Percentiles rank a stretch among this genome's conserved stretches.
phyloP scores from a whole-genome alignment of 2,797 vertebrate genomes.

The Lemur catta region DNA sequence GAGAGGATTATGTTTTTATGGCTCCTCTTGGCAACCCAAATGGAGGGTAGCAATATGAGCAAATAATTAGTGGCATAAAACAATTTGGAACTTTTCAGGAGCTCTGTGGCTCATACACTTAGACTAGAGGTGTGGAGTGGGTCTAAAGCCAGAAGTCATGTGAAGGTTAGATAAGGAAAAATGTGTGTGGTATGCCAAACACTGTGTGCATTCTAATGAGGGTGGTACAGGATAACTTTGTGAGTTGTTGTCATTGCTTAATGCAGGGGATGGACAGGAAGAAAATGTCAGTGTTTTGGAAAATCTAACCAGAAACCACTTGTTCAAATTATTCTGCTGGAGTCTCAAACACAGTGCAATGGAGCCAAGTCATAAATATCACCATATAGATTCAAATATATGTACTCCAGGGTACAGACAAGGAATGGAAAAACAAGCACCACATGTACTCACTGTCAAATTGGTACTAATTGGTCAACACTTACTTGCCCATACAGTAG shows the following conservation, averaged over 20 bases:
- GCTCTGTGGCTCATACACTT: not conserved
- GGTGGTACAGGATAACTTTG: not conserved
- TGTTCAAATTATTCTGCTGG: not conserved
- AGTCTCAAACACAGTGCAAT: not conserved
- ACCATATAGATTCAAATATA: not conserved
- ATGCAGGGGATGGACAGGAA: not conserved
- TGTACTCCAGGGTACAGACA: not conserved
- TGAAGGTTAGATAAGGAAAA: not conserved
- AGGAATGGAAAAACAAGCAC: too few species aligned
- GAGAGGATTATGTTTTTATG: not conserved
- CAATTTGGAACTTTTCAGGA: not conserved
- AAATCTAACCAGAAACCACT: not conserved
- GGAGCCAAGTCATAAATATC: not conserved
- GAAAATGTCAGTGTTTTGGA: not conserved
- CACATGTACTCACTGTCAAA: too few species aligned
- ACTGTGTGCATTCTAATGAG: not conserved
- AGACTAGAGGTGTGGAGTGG: not conserved
- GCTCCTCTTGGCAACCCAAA: not conserved
- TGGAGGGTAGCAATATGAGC: not conserved
- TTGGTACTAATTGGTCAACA: too few species aligned
- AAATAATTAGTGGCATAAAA: not conserved
- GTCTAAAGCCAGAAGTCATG: not conserved
- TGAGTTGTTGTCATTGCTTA: too few species aligned
- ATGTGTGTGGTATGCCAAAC: rapidly evolving
- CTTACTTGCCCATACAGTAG: too few species aligned